Evolutionary conservation across 2,888 invertebrate species (phyloP).

Genomic region (Eupithecia dodoneata): DNA sequence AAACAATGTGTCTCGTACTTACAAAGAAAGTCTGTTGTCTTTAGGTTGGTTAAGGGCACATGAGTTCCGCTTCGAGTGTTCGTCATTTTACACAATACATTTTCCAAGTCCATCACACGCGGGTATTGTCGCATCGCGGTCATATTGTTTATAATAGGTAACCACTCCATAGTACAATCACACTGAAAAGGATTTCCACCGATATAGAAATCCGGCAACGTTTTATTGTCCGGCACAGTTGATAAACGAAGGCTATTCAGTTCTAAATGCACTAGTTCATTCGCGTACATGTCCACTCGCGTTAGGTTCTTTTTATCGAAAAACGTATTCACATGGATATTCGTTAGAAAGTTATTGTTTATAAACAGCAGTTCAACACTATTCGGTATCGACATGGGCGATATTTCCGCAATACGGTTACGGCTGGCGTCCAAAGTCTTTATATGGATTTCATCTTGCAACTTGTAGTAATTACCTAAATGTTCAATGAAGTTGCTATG

Average conservation of each 20-base stretch:
- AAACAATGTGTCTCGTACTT: constrained; percentile 97
- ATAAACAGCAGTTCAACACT: constrained; percentile 94
- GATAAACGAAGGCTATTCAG: constrained; percentile 91
- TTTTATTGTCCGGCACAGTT: constrained; percentile 88
- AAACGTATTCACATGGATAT: constrained; percentile 93
- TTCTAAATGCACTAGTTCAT: constrained; percentile 92
- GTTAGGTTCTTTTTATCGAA: constrained; percentile 92
- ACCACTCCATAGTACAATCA: constrained; percentile 98
- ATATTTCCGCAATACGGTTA: constrained; percentile 92
- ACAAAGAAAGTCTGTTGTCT: constrained; percentile 94
- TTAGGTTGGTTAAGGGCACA: constrained; percentile 89
- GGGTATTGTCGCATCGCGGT: constrained; percentile 93
- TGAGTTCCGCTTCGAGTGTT: constrained; percentile 92
- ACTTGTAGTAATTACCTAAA: constrained; percentile 94
- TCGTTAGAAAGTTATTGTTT: constrained; percentile 93
- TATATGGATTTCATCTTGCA: constrained; percentile 91
- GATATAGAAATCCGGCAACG: constrained; percentile 94
- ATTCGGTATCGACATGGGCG: constrained; percentile 93
- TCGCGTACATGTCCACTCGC: constrained; percentile 95
- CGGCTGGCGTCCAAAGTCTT: constrained; percentile 95
- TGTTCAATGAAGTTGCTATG: constrained; percentile 95
- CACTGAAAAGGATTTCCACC: constrained; percentile 97
- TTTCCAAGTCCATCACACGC: constrained; percentile 93
- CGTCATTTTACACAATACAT: constrained; percentile 94
- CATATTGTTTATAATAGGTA: constrained; percentile 94